Conservation (phyloP, 2,797 vertebrate genomes). For the Acanthiza pusilla region DNA sequence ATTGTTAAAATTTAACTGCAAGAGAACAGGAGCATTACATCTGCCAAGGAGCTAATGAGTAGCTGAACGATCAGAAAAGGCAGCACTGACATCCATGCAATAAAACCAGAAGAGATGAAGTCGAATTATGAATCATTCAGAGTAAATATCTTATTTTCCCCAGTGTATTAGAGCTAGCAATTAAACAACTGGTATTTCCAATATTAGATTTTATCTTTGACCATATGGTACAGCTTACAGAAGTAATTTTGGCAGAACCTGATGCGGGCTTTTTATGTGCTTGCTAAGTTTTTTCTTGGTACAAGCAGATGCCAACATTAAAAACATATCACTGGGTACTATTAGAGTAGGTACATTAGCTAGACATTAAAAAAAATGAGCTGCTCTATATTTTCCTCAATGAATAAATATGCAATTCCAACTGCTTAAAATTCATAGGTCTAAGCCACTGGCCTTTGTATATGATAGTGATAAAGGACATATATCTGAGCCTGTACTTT, state of each 20-base stretch:
- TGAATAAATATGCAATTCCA: not conserved
- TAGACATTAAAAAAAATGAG: not conserved
- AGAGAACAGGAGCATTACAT: not conserved
- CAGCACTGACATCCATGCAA: not conserved
- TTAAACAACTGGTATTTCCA: conserved; percentile 43
- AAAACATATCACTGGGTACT: not conserved
- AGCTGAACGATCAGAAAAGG: conserved; percentile 22
- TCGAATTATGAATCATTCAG: conserved; percentile 11
- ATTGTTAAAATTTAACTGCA: conserved; percentile 11
- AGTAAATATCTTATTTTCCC: conserved; percentile 38
- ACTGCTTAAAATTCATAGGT: not conserved
- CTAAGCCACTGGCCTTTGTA: not conserved
- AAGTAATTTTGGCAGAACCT: conserved; percentile 34
- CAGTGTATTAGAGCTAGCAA: conserved; percentile 10
- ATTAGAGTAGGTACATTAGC: not conserved
- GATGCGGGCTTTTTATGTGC: conserved; percentile 22
- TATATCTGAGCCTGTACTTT: not conserved
- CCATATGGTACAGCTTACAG: conserved; percentile 38
- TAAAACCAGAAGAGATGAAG: conserved; percentile 26
- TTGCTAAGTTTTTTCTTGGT: not conserved
- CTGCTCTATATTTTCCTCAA: not conserved
- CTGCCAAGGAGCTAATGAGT: not conserved
- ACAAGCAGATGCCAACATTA: conserved; percentile 30
- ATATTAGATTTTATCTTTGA: conserved; percentile 47
- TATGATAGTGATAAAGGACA: not conserved